A percentile compares a stretch with the other conserved stretches of the same genome.
Evolutionary conservation across 2,113 vertebrate species (phyloP).

Genomic region (Ursus arctos): DNA sequence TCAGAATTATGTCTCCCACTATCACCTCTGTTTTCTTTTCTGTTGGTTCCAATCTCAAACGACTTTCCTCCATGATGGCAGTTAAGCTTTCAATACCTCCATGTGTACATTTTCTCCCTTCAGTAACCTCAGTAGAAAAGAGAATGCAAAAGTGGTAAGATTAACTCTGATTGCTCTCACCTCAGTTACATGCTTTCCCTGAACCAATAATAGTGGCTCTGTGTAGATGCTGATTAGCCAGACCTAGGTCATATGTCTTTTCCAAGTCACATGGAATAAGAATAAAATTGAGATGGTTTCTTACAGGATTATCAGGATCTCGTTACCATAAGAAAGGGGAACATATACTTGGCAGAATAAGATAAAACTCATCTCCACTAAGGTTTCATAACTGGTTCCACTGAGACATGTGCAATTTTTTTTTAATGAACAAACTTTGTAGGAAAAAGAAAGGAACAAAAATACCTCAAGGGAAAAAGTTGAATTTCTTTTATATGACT

Average conservation of each 20-base stretch:
- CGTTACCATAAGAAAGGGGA: neutral
- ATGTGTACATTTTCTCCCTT: neutral
- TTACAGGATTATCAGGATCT: neutral
- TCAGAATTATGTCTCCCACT: neutral
- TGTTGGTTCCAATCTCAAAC: neutral
- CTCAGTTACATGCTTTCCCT: neutral
- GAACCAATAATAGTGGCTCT: neutral
- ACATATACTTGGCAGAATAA: conserved; percentile 29
- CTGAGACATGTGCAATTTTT: neutral
- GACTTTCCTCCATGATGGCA: neutral
- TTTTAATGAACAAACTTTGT: neutral
- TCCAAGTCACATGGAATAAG: neutral
- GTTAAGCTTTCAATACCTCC: neutral
- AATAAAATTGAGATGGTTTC: neutral
- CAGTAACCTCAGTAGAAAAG: neutral
- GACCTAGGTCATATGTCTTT: neutral
- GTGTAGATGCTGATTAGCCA: neutral
- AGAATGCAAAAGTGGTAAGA: neutral
- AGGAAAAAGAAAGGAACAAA: neutral
- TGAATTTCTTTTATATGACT: neutral
- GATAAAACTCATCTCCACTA: neutral
- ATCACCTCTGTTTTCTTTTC: neutral
- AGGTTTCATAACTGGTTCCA: neutral
- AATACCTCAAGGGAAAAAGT: neutral
- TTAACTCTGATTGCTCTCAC: neutral